Base-by-base conservation (phyloP, 1,140 invertebrate species). In the Trichoplusia ni region DNA sequence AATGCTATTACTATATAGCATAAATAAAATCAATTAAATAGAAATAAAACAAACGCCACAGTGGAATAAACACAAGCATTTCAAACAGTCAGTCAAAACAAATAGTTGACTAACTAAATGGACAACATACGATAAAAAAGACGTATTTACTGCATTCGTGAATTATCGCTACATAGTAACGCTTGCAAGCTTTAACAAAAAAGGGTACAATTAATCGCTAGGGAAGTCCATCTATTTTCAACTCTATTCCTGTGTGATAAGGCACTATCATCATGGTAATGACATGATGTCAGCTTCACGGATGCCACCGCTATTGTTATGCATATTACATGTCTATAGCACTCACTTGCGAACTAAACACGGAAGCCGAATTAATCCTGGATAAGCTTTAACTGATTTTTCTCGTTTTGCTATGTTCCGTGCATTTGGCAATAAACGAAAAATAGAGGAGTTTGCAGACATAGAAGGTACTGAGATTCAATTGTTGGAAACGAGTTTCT, bases 241-340 rank as follows among this genome's bases (percentile, higher is more conserved):
- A 44, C 54, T 31, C 29, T 58, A 58, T 42, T 25, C 37, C 23
- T 16, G 19, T 8, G 42, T 25, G 5, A 35, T 46, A 35, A 47
- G 18, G 42, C n/a, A 25, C 38, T 33, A 27, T 60, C 25, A 44
- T 58, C 54, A 58, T n/a, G 40, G 33, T 47, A 60, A 35, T 60
- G 29, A 60, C 56, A 60, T 35, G 29, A 60, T 46, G 40, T 47
- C 18, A 60, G 56, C 40, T 23, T 47, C 29, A 49, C 56, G 42
- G 56, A 27, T 60, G 40, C 56, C 56, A 60, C 31, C 49, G 49
- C 29, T 29, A 60, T 60, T 60, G 40, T 60, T 47, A 60, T 60
- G 40, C 40, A 60, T 60, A 60, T 60, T 60, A 60, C 40, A 60
- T 47, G 56, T 44, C 54, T 58, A 58, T 60, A 33, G 42, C 29